Percentiles rank a stretch among this genome's conserved stretches.
Conservation (phyloP, 1,140 invertebrate species). For the Anastrepha obliqua region DNA sequence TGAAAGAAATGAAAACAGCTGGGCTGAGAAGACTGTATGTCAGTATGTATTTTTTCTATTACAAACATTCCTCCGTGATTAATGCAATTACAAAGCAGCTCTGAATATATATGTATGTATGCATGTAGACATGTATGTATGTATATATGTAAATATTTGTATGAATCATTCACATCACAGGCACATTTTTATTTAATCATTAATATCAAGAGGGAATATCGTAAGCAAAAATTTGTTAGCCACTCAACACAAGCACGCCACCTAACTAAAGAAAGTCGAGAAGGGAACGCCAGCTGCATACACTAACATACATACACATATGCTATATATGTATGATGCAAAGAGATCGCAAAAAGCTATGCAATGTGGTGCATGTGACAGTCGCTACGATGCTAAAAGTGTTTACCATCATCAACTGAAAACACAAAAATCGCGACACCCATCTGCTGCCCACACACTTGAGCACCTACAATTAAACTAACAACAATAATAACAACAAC, state of each 20-base stretch:
- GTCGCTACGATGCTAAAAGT: constrained; percentile 21
- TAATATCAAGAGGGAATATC: not conserved
- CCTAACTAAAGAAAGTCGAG: not conserved
- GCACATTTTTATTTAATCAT: too few relatives aligned
- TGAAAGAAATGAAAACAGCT: too few relatives aligned
- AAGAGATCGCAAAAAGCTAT: not conserved
- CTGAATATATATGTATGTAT: not conserved
- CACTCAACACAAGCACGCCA: not conserved
- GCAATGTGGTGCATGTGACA: constrained; percentile 36
- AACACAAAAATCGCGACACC: not conserved
- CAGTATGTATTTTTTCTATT: too few relatives aligned
- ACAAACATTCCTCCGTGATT: too few relatives aligned
- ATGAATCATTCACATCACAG: too few relatives aligned
- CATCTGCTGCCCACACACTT: constrained; percentile 22
- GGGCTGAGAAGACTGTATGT: too few relatives aligned
- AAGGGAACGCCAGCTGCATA: constrained; percentile 6
- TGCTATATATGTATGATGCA: not conserved
- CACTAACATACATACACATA: not conserved
- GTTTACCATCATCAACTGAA: constrained; percentile 33
- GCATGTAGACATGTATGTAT: not conserved
- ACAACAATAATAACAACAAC: not conserved
- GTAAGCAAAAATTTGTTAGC: not conserved
- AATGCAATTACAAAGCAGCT: too few relatives aligned
- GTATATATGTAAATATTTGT: not conserved
- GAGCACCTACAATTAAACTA: not conserved